phyloP scores from a whole-genome alignment of 2,888 invertebrate genomes.

The Buathra laborator region DNA sequence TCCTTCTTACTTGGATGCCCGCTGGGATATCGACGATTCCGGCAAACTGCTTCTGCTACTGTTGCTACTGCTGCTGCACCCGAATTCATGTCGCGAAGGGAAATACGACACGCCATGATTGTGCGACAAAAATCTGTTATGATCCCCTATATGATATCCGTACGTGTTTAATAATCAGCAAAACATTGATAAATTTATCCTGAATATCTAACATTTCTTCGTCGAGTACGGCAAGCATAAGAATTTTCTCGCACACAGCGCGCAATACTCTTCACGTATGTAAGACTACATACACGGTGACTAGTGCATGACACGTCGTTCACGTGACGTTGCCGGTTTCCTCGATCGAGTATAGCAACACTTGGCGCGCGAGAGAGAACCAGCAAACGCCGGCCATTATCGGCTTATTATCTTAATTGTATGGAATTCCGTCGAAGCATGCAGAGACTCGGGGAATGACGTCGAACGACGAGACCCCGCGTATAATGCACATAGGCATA shows the following conservation, averaged over 20 bases:
- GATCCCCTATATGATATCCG: background rate
- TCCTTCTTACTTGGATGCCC: constrained; percentile 48
- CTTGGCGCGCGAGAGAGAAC: constrained; percentile 63
- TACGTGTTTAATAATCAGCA: background rate
- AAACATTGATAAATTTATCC: background rate
- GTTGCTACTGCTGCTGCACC: constrained; percentile 34
- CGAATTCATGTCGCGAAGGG: constrained; percentile 66
- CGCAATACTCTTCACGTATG: constrained; percentile 7
- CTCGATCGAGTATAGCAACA: constrained; percentile 69
- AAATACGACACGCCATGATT: constrained; percentile 56
- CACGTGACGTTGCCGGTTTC: constrained; percentile 68
- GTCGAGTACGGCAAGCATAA: background rate
- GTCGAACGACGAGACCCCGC: constrained; percentile 15
- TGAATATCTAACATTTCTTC: background rate
- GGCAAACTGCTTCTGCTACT: constrained; percentile 59
- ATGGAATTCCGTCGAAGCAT: constrained; percentile 68
- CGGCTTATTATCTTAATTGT: constrained; percentile 73
- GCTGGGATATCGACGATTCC: constrained; percentile 68
- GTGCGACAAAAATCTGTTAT: constrained; percentile 49
- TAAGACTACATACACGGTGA: constrained; percentile 4
- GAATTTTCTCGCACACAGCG: constrained; percentile 22
- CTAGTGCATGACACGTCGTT: constrained; percentile 48
- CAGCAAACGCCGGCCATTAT: constrained; percentile 67
- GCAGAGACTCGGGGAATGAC: constrained; percentile 35
- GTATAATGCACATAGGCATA: constrained; percentile 20